Percentiles rank a stretch among this genome's conserved stretches.
Conservation (phyloP, 2,797 vertebrate species). For the Toxotes lorentzi region DNA sequence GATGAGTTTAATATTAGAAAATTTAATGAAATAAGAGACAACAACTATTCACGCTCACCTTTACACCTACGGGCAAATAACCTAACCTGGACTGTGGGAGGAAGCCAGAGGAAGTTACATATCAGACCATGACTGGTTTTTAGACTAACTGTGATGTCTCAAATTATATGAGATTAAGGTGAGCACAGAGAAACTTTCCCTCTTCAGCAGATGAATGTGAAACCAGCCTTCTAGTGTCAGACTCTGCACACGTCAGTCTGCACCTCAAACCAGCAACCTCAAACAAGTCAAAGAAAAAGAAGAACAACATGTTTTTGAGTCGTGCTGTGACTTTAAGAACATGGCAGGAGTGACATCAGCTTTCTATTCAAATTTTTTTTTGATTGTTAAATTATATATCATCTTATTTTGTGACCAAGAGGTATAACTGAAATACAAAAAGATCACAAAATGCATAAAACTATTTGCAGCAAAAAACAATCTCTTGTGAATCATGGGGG, state of each 20-base stretch:
- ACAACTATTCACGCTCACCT: too few relatives aligned
- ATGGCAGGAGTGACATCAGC: not conserved
- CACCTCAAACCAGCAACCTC: too few relatives aligned
- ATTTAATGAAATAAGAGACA: not conserved
- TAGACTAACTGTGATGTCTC: not conserved
- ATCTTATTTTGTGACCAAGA: not conserved
- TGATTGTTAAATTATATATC: not conserved
- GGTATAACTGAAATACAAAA: not conserved
- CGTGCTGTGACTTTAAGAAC: not conserved
- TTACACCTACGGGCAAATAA: too few relatives aligned
- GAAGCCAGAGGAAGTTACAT: not conserved
- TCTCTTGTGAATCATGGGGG: not conserved
- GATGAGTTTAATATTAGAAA: not conserved
- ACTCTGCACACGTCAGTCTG: not conserved
- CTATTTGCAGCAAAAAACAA: not conserved
- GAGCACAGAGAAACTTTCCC: not conserved
- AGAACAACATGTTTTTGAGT: not conserved
- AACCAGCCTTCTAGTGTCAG: not conserved
- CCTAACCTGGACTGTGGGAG: too few relatives aligned
- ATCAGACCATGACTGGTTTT: not conserved
- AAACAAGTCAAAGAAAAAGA: not conserved
- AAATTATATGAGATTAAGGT: not conserved
- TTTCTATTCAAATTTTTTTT: not conserved
- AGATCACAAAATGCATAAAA: not conserved
- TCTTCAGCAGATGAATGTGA: not conserved